phyloP scores from a whole-genome alignment of 1,140 invertebrate species.

The Drosophila kurseongensis region DNA sequence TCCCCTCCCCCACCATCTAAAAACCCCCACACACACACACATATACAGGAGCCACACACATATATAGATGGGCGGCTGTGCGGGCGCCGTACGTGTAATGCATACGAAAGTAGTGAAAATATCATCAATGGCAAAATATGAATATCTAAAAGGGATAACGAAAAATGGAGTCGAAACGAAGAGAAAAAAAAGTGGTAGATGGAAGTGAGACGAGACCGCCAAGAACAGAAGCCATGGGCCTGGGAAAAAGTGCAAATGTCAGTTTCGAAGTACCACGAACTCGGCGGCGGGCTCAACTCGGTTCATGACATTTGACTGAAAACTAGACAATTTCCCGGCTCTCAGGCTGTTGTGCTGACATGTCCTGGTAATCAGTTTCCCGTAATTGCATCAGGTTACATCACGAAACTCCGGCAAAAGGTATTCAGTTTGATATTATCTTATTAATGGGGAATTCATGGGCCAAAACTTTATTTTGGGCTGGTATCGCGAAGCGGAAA shows the following conservation, averaged over 20 bases:
- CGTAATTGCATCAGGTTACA: constrained; percentile 48
- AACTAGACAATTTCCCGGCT: constrained; percentile 49
- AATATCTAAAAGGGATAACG: constrained; percentile 82
- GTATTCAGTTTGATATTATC: constrained; percentile 25
- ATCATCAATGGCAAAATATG: constrained; percentile 82
- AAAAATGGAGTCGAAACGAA: constrained; percentile 63
- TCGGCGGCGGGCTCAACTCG: constrained; percentile 1
- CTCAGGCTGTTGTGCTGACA: constrained; percentile 21
- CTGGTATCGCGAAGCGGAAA: neutral
- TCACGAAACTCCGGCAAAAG: constrained; percentile 13
- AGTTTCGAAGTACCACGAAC: constrained; percentile 60
- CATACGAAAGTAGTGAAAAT: constrained; percentile 82
- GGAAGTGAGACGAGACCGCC: constrained; percentile 11
- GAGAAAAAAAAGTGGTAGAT: constrained; percentile 25
- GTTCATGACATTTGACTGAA: constrained; percentile 66
- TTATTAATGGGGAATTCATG: constrained; percentile 42
- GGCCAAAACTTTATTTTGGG: constrained; percentile 28
- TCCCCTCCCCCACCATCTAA: neutral
- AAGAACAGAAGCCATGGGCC: constrained; percentile 6
- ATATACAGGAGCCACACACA: neutral
- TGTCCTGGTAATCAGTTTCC: constrained; percentile 44
- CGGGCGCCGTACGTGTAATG: constrained; percentile 72
- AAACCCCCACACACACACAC: neutral
- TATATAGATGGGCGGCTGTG: constrained; percentile 30
- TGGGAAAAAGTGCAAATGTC: constrained; percentile 78